These are phyloP conservation scores for Micropterix aruncella DNA, from an alignment of 2,888 invertebrate species.

Conservation along the genomic window DNA sequence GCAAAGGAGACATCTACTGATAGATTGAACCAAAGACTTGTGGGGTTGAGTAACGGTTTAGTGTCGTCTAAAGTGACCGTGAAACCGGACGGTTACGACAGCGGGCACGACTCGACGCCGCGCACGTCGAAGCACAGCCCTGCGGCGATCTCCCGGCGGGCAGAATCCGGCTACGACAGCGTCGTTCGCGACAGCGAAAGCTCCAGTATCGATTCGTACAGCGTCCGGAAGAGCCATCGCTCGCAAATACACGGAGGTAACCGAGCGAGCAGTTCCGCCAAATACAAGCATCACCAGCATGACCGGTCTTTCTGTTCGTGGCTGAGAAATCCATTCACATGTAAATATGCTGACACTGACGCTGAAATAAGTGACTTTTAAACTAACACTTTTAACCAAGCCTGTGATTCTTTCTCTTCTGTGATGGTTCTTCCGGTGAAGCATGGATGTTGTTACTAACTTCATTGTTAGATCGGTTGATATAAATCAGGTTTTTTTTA, in stretches of 20 bases:
- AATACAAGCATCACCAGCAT: conserved; percentile 52
- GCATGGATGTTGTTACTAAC: neutral
- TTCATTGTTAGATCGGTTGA: no score
- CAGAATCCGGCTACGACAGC: conserved; percentile 86
- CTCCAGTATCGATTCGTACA: conserved; percentile 67
- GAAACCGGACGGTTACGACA: conserved; percentile 61
- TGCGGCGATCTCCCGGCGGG: conserved; percentile 61
- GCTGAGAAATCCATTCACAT: conserved; percentile 62
- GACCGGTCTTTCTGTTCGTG: conserved; percentile 62
- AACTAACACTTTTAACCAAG: conserved; percentile 7
- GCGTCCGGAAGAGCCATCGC: conserved; percentile 31
- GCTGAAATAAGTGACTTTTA: conserved; percentile 53
- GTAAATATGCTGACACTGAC: conserved; percentile 61
- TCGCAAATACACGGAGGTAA: conserved; percentile 25
- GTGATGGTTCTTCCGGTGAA: conserved; percentile 1
- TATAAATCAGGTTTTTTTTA: no score
- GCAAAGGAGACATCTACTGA: conserved; percentile 47
- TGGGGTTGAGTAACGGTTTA: conserved; percentile 48
- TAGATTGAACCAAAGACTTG: conserved; percentile 44
- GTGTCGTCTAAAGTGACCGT: conserved; percentile 41
- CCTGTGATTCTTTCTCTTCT: neutral
- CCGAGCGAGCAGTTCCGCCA: conserved; percentile 41
- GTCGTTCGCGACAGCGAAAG: conserved; percentile 81
- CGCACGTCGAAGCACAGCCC: conserved; percentile 70
- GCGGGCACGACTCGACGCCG: conserved; percentile 73